Evolutionary conservation across 2,113 vertebrate species (phyloP).

Genomic region (Myrmecophaga tridactyla): DNA sequence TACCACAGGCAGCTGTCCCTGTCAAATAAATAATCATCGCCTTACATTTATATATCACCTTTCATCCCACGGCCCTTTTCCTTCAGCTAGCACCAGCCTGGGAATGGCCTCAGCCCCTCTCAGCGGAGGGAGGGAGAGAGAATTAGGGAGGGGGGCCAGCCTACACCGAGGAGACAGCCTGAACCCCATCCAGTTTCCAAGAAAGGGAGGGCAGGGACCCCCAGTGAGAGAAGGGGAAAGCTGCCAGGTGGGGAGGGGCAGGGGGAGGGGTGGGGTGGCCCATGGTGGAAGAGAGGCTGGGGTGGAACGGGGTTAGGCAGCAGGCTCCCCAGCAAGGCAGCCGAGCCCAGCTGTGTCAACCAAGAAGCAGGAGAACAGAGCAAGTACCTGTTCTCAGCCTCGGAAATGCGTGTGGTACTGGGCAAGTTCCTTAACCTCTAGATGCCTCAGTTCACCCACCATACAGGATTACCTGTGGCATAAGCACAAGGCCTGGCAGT

Average conservation of each 20-base stretch:
- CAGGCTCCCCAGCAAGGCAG: neutral
- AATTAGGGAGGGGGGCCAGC: neutral
- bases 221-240: neutral
- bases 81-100: conserved; percentile 33
- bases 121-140: neutral
- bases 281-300: neutral
- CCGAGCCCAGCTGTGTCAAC: rapidly evolving
- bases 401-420: neutral
- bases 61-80: conserved; percentile 45
- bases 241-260: neutral
- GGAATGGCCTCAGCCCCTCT: neutral
- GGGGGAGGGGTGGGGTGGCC: neutral
- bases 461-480: neutral
- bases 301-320: too few species aligned
- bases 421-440: neutral
- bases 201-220: neutral
- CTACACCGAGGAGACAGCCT: neutral
- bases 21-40: conserved; percentile 75
- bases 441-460: neutral
- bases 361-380: neutral
- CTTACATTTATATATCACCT: conserved; percentile 70
- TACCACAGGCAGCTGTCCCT: conserved; percentile 74
- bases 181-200: neutral
- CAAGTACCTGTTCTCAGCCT: neutral
- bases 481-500: neutral